A percentile compares a stretch with the other conserved stretches of the same genome.
Evolutionary conservation across 2,113 vertebrate species (phyloP).

Genomic region (Etheostoma cragini): DNA sequence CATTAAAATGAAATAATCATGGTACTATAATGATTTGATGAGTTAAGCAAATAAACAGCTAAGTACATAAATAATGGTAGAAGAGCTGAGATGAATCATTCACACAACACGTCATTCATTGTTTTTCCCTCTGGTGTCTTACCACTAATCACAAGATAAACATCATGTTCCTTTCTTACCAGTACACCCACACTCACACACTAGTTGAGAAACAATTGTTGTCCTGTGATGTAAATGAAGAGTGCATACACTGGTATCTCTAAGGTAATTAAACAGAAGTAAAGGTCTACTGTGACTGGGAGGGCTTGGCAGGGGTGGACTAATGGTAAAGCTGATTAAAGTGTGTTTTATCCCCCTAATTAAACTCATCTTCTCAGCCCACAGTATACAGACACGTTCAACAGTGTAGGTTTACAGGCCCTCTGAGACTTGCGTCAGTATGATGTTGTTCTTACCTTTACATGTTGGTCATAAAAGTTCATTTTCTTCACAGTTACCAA

Average conservation of each 20-base stretch:
- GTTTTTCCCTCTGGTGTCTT: slow-evolving; percentile 45
- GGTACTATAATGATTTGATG: slow-evolving; percentile 25
- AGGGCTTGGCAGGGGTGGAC: slow-evolving; percentile 69
- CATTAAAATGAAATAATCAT: background rate
- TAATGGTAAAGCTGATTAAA: slow-evolving; percentile 82
- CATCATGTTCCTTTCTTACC: slow-evolving; percentile 60
- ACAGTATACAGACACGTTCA: slow-evolving; percentile 57
- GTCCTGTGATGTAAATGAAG: slow-evolving; percentile 73
- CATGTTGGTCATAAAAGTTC: slow-evolving; percentile 35
- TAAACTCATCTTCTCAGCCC: slow-evolving; percentile 71
- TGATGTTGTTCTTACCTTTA: slow-evolving; percentile 48
- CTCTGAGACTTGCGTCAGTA: slow-evolving; percentile 25
- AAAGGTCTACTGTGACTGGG: slow-evolving; percentile 76
- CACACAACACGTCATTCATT: slow-evolving; percentile 15
- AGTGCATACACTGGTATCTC: slow-evolving; percentile 71
- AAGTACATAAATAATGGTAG: slow-evolving; percentile 28
- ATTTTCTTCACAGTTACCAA: slow-evolving; percentile 17
- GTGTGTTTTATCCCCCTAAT: slow-evolving; percentile 77
- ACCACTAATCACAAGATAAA: slow-evolving; percentile 69
- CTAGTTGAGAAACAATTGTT: slow-evolving; percentile 64
- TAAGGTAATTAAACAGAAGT: slow-evolving; percentile 79
- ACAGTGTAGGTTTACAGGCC: slow-evolving; percentile 47
- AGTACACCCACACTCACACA: slow-evolving; percentile 23
- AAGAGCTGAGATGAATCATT: slow-evolving; percentile 37
- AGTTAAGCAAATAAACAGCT: slow-evolving; percentile 11